Percentiles rank a stretch among this genome's conserved stretches.
Conservation (phyloP, 1,140 invertebrate genomes). For the Lordiphosa clarofinis region DNA sequence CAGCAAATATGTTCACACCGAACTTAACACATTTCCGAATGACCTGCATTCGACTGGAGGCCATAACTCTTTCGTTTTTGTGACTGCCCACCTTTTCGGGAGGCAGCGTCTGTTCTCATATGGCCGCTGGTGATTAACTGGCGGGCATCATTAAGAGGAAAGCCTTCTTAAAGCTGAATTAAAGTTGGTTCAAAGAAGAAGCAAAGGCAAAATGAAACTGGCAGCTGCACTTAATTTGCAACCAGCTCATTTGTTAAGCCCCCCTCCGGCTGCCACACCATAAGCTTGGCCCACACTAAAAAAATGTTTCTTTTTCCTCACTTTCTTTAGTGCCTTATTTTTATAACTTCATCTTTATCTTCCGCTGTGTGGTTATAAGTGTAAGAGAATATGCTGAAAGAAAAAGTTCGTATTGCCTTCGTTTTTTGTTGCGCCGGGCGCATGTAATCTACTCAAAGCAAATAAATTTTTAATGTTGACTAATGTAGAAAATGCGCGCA, state of each 20-base stretch:
- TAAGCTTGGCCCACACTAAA: slow-evolving; percentile 12
- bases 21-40: slow-evolving; percentile 43
- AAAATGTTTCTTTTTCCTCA: slow-evolving; percentile 27
- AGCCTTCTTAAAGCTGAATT: slow-evolving; percentile 48
- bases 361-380: slow-evolving; percentile 23
- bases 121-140: slow-evolving; percentile 39
- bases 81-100: slow-evolving; percentile 6
- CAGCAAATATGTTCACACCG: slow-evolving; percentile 41
- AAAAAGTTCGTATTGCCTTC: slow-evolving; percentile 34
- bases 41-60: slow-evolving; percentile 20
- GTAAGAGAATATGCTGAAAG: slow-evolving; percentile 26
- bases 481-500: slow-evolving; percentile 72
- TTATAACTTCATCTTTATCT: slow-evolving; percentile 30
- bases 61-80: slow-evolving; percentile 40
- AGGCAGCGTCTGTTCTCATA: slow-evolving; percentile 5
- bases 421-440: slow-evolving; percentile 29
- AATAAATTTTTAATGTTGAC: slow-evolving; percentile 76
- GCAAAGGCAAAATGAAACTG: slow-evolving; percentile 53
- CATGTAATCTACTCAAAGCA: slow-evolving; percentile 73
- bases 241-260: slow-evolving; percentile 63
- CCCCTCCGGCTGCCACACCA: background rate
- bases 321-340: slow-evolving; percentile 4
- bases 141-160: slow-evolving; percentile 37
- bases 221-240: slow-evolving; percentile 73
- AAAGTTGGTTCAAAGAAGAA: slow-evolving; percentile 63